A percentile compares a stretch with the other conserved stretches of the same genome.
These are phyloP conservation scores for Dysdera silvatica DNA, from an alignment of 1,140 invertebrate genomes.

Conservation along the genomic window DNA sequence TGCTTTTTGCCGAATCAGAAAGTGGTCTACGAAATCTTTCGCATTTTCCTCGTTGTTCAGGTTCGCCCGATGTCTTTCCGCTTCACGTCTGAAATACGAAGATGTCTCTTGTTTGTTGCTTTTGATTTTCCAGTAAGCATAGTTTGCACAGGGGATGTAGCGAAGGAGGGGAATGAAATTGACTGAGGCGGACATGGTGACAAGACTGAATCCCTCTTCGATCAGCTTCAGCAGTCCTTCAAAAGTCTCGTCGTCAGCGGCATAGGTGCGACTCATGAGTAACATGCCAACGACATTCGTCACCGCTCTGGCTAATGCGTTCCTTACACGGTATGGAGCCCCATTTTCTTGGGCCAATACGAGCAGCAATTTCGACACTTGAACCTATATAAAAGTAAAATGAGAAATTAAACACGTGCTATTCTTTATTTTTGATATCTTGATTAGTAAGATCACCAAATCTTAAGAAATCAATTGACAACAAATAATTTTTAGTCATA, in stretches of 20 bases:
- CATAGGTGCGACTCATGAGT: conserved; percentile 76
- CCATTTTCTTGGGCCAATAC: conserved; percentile 54
- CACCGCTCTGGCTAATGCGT: conserved; percentile 65
- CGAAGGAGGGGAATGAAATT: conserved; percentile 63
- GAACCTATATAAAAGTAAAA: conserved; percentile 49
- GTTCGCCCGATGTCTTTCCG: conserved; percentile 65
- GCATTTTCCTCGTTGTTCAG: conserved; percentile 61
- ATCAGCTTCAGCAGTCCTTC: conserved; percentile 68
- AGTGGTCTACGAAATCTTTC: conserved; percentile 77
- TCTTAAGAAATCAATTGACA: too few species aligned
- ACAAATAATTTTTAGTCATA: too few species aligned
- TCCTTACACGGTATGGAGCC: conserved; percentile 59
- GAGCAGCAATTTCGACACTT: conserved; percentile 64
- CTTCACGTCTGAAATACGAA: conserved; percentile 69
- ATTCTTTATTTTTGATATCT: too few species aligned
- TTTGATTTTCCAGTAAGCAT: conserved; percentile 61
- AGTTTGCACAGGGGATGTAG: conserved; percentile 64
- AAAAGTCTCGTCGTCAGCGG: conserved; percentile 59
- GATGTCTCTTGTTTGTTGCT: conserved; percentile 74
- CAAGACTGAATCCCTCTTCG: conserved; percentile 79
- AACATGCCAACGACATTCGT: conserved; percentile 87
- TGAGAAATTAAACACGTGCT: neutral
- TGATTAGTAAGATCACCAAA: too few species aligned
- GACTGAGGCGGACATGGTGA: conserved; percentile 55
- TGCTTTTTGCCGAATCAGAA: conserved; percentile 72